Evolutionary conservation across 92 coral and sea anemone species (phyloP).

Genomic region (Heteractis magnifica): DNA sequence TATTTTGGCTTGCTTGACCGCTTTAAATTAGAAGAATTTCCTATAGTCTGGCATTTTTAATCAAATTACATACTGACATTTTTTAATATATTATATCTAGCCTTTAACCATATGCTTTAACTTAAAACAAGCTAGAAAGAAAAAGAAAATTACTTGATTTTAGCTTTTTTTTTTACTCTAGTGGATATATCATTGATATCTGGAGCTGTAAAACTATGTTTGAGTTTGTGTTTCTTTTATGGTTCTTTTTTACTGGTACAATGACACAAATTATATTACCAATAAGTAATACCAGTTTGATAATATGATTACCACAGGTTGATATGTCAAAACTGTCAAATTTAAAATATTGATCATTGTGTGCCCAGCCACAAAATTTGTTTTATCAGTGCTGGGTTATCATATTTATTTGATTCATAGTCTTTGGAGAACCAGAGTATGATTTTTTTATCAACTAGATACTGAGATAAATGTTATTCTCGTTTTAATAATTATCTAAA

Average conservation of each 20-base stretch:
- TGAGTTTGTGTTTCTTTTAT: not conserved
- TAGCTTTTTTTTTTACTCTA: not conserved
- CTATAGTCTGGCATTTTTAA: not conserved
- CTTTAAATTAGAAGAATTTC: not conserved
- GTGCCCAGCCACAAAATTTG: not conserved
- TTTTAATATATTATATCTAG: not conserved
- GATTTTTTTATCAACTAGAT: no score
- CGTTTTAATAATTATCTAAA: no score
- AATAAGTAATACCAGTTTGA: not conserved
- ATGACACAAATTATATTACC: not conserved
- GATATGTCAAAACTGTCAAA: not conserved
- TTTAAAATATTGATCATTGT: not conserved
- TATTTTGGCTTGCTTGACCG: not conserved
- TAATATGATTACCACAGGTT: not conserved
- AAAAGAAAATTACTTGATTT: not conserved
- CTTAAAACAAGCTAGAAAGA: not conserved
- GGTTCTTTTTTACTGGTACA: not conserved
- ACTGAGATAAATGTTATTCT: no score
- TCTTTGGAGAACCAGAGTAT: no score
- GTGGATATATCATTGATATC: not conserved
- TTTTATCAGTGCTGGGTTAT: not conserved
- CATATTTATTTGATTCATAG: no score
- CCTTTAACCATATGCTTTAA: not conserved
- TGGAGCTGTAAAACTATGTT: not conserved
- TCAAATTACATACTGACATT: not conserved